Evolutionary conservation across 2,888 invertebrate species (phyloP), one percentile per base, ranked within the genome.

Genomic region (Pollenia griseotomentosa): DNA sequence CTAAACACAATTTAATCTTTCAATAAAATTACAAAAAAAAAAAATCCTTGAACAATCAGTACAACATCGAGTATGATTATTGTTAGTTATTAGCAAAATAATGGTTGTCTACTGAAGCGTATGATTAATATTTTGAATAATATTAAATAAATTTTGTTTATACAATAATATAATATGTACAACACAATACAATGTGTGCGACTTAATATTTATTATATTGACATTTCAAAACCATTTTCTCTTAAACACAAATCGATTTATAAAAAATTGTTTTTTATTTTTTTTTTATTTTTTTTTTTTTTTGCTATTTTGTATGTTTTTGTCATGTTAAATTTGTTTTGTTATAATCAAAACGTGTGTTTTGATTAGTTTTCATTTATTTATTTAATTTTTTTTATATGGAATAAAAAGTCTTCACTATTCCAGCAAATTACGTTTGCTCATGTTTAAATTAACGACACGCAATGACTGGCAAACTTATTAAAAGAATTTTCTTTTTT

Each of bases 41-140:
- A 33, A 33, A 33, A 33, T 33, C 33, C 33, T 33, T 33, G 33
- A 33, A 33, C 33, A 42, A 23, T 3, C 19, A 19, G n/a, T 16
- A 11, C 44, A n/a, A 16, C 44, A 44, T 33, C 33, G 70, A 42
- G 79, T 80, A 40, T 70, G 71, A 65, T 73, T 57, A 46, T 73
- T 81, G 57, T 46, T 55, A 51, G 65, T 74, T 66, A 48, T 66
- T 57, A 11, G 23, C 14, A 19, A 73, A 40, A 66, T 66, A 57
- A 68, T 48, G 23, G 11, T 44, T 57, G 65, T 23, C 6, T 57
- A 51, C 10, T 44, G 51, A 42, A 19, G 78, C 78, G 65, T 78
- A 78, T 83, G 71, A 78, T 83, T 83, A 73, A 73, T 48, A 51
- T 65, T 44, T 6, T 16, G 42, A 14, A 53, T 12, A 19, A 44